Evolutionary conservation across 2,888 invertebrate species (phyloP).

Genomic region (Rotaria macrura): DNA sequence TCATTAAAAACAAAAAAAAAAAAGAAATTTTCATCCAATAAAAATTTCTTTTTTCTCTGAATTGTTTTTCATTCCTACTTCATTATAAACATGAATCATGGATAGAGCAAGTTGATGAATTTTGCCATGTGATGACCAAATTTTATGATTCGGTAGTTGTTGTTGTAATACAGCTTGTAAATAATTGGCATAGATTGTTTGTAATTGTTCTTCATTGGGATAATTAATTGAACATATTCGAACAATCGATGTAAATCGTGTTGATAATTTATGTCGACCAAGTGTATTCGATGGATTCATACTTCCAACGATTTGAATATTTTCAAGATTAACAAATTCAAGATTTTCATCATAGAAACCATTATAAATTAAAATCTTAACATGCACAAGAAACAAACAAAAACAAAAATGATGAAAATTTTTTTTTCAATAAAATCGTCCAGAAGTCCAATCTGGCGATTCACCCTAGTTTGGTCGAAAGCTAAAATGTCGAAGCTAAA

Average conservation of each 20-base stretch:
- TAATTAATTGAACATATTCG: slow-evolving; percentile 52
- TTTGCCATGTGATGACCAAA: slow-evolving; percentile 54
- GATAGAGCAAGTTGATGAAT: slow-evolving; percentile 57
- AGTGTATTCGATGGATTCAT: slow-evolving; percentile 53
- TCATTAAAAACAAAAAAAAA: neutral
- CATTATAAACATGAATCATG: slow-evolving; percentile 62
- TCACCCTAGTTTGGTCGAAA: too few species aligned
- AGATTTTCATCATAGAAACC: slow-evolving; percentile 63
- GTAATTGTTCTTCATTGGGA: slow-evolving; percentile 63
- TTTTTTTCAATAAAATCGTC: neutral
- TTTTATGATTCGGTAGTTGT: slow-evolving; percentile 52
- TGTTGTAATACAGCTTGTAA: slow-evolving; percentile 54
- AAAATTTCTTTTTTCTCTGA: neutral
- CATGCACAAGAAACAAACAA: too few species aligned
- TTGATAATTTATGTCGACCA: slow-evolving; percentile 53
- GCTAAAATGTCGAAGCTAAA: too few species aligned
- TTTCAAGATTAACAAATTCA: slow-evolving; percentile 59
- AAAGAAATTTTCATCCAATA: neutral
- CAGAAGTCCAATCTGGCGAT: neutral
- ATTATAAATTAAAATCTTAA: slow-evolving; percentile 55
- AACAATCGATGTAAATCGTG: slow-evolving; percentile 54
- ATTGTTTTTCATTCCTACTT: slow-evolving; percentile 52
- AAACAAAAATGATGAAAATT: neutral
- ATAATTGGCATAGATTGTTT: slow-evolving; percentile 59
- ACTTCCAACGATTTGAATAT: slow-evolving; percentile 60